Evolutionary conservation across 2,888 invertebrate species (phyloP), one percentile per base, ranked within the genome.

Genomic region (Drosophila koepferae): DNA sequence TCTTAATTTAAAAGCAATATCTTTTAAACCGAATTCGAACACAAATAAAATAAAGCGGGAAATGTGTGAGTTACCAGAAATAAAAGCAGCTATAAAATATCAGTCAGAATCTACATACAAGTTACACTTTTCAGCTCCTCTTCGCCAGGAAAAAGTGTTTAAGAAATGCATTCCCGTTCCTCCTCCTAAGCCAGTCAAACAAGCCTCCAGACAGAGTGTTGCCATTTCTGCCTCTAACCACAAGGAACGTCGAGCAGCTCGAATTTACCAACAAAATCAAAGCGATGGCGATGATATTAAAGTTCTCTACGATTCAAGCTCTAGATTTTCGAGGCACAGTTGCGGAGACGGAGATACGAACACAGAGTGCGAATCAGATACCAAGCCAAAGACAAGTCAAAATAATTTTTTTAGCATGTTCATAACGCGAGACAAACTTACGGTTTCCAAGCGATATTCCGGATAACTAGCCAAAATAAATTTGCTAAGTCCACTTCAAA

Each of bases 241-340:
- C 6, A 12, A 20, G 14, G 28, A 40, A 46, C 20, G n/a, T 18
- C 12, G 36, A 40, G 0, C 31, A 14, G 3, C 0, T 3, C 10
- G 3, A 40, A 34, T 9, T 36, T 6, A 12, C 4, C 6, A 18
- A 0, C 10, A 34, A 9, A 12, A 62, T 23, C 9, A 55, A 0
- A 12, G 8, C 7, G 12, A 58, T 4, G 38, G 58, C 9, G 48
- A 70, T 14, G 84, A 86, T 14, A 20, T 89, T 6, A 69, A 63
- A 38, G 71, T 84, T 6, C 68, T 84, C 0, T 84, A 64, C 46
- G 87, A 89, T 44, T 83, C 75, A 6, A 83, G 87, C 23, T 73
- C 59, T 36, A 75, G 56, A 12, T 86, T 86, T 58, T 20, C 8
- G 7, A 58, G 43, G 14, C 14, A 55, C 14, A 59, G 67, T 41